phyloP scores from a whole-genome alignment of 2,888 invertebrate genomes.

The Mesorhabditis belari region DNA sequence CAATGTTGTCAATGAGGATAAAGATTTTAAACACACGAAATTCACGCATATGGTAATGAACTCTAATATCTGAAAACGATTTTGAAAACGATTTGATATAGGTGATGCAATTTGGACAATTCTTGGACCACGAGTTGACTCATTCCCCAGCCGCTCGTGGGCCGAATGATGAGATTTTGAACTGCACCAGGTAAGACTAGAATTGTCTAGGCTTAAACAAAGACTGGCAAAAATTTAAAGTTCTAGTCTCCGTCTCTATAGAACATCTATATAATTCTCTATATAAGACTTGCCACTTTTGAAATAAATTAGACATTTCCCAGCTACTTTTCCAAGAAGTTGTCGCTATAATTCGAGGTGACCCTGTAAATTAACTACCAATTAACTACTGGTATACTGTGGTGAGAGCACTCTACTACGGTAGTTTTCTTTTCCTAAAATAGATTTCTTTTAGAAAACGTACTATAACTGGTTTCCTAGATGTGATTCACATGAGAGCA shows the following conservation, averaged over 20 bases:
- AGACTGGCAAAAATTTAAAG: not conserved
- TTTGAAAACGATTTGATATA: not conserved
- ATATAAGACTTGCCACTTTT: too few species aligned
- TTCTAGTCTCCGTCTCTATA: too few species aligned
- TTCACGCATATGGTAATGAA: slow-evolving; percentile 63
- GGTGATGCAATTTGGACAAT: slow-evolving; percentile 94
- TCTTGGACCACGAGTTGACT: slow-evolving; percentile 72
- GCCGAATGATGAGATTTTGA: slow-evolving; percentile 50
- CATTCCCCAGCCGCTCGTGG: slow-evolving; percentile 50
- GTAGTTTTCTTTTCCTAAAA: too few species aligned
- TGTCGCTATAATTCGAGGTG: too few species aligned
- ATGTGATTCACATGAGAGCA: slow-evolving; percentile 78
- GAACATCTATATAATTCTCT: too few species aligned
- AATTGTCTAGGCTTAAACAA: not conserved
- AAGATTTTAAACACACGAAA: slow-evolving; percentile 41
- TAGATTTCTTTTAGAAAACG: too few species aligned
- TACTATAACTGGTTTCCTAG: slow-evolving; percentile 49
- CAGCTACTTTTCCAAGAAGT: too few species aligned
- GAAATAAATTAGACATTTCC: too few species aligned
- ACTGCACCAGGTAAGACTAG: slow-evolving; percentile 48
- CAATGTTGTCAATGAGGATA: slow-evolving; percentile 48
- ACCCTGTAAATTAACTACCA: too few species aligned
- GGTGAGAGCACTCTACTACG: too few species aligned
- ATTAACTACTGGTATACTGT: too few species aligned
- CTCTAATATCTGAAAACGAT: slow-evolving; percentile 51